phyloP scores from a whole-genome alignment of 2,797 vertebrate species.

The Microctenopoma stevenorrisi region DNA sequence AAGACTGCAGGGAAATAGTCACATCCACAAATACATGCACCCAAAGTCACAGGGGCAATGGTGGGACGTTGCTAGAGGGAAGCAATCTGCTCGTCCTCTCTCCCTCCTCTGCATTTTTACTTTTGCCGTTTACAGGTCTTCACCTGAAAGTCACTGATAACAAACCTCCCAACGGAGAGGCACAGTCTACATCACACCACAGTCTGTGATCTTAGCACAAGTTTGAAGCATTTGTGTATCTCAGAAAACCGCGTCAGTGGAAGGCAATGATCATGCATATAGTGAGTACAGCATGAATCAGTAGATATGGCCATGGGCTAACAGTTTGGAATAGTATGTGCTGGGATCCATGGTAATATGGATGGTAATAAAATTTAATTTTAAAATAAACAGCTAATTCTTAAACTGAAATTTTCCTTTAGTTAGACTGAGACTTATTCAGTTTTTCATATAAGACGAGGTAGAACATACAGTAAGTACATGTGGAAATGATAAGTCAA shows the following conservation, averaged over 20 bases:
- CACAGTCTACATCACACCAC: constrained; percentile 21
- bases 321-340: constrained; percentile 4
- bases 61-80: constrained; percentile 71
- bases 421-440: not conserved
- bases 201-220: constrained; percentile 1
- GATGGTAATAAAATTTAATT: too few relatives aligned
- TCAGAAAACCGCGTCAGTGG: not conserved
- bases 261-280: not conserved
- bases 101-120: constrained; percentile 32
- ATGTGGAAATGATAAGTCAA: not conserved
- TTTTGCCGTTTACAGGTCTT: constrained; percentile 50
- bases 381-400: not conserved
- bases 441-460: not conserved
- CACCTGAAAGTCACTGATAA: constrained; percentile 38
- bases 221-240: not conserved
- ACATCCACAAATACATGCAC: constrained; percentile 55
- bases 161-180: not conserved
- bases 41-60: constrained; percentile 57
- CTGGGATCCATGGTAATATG: not conserved
- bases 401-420: not conserved
- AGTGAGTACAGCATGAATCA: not conserved
- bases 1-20: constrained; percentile 66
- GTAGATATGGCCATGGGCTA: not conserved
- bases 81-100: constrained; percentile 69
- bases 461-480: constrained; percentile 4